Conservation (phyloP, 2,888 invertebrate species). For the Lacanobia wlatinum region DNA sequence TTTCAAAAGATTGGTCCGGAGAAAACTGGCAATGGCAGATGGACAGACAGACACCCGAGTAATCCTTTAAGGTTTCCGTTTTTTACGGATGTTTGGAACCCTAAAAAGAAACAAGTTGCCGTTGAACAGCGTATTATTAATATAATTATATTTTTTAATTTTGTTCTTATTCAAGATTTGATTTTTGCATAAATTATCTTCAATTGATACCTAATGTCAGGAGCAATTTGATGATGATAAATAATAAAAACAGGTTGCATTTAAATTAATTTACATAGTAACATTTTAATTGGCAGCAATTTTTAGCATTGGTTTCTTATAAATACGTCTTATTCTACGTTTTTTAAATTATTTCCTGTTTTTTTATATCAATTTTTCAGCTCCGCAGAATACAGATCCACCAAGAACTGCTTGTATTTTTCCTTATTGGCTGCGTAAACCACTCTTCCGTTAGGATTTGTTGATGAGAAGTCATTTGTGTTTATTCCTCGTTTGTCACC, state of each 20-base stretch:
- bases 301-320: neutral
- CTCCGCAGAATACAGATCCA: constrained; percentile 75
- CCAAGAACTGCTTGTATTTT: constrained; percentile 71
- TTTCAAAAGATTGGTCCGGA: no score
- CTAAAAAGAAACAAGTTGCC: no score
- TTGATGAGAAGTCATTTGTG: constrained; percentile 69
- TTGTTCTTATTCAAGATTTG: no score
- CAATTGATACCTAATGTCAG: no score
- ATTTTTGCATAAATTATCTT: no score
- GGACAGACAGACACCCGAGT: no score
- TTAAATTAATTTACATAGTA: neutral
- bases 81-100: no score
- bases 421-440: constrained; percentile 65
- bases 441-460: constrained; percentile 70
- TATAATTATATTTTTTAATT: no score
- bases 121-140: no score
- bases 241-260: neutral
- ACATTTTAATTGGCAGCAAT: neutral
- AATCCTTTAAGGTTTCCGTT: no score
- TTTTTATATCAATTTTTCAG: neutral
- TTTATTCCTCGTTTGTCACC: constrained; percentile 73
- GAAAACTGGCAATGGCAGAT: no score
- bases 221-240: no score
- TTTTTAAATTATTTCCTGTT: neutral
- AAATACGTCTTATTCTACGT: neutral